Evolutionary conservation across 1,140 invertebrate species (phyloP), one percentile per base, ranked within the genome.

Genomic region (Drosophila busckii): DNA sequence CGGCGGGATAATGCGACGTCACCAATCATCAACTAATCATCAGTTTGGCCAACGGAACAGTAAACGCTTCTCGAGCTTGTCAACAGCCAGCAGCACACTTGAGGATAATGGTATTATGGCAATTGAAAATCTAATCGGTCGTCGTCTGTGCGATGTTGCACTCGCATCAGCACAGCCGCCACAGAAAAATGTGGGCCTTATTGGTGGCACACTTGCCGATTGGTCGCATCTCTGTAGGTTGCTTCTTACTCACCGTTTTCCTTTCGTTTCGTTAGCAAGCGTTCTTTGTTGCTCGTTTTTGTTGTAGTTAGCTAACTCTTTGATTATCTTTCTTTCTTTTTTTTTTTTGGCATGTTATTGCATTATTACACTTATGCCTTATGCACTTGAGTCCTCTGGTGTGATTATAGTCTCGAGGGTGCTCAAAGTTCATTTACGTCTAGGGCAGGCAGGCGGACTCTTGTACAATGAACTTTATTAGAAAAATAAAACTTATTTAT

Each of bases 101-200:
- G 84, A 85, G 73, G 84, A 86, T 80, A 86, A 86, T 60, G 84
- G 84, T 86, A 86, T 86, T 76, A 84, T 86, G 78, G 84, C 84
- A 76, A 71, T 86, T 82, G 84, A 86, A 84, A 86, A 86, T 75
- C 82, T 86, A 62, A 84, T 86, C 70, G 82, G 83, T 37, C 73
- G 84, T 54, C 70, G 84, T 63, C 84, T 84, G 50, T 71, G 70
- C 61, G 83, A 86, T 64, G 56, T 80, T 65, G 73, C 83, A 78
- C 70, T 80, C 50, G 73, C 70, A 52, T 44, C 71, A 64, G 45
- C 69, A 65, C 61, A 70, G 28, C 53, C 61, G 59, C 61, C 63
- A 38, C 75, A 84, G 50, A 80, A 86, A 62, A 84, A 70, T 76
- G 68, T 78, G 48, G 84, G 84, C 80, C 82, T 86, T 48, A 66